Conservation (phyloP, 92 coral and sea anemone genomes). For the Bergia sp. region DNA sequence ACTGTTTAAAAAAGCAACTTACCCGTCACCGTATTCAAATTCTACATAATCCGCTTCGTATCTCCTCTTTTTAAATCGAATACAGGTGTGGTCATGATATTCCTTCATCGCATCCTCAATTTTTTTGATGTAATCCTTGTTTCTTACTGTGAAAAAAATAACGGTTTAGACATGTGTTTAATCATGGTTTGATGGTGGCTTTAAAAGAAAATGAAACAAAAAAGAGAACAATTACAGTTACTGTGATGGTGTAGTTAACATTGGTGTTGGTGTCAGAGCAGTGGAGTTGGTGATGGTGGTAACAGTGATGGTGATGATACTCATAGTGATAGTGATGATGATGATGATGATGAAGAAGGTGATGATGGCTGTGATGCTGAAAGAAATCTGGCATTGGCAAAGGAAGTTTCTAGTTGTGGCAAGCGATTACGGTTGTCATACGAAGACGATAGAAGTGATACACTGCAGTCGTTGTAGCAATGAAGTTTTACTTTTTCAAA, state of each 20-base stretch:
- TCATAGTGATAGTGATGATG: background rate
- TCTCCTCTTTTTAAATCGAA: slow-evolving; percentile 13
- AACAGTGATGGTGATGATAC: background rate
- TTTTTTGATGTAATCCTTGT: slow-evolving; percentile 7
- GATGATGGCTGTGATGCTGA: no score
- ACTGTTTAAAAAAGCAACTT: background rate
- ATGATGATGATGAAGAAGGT: background rate
- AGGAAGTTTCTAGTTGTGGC: no score
- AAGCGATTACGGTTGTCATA: no score
- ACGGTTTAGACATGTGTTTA: background rate
- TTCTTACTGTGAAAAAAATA: background rate
- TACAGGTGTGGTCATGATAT: background rate
- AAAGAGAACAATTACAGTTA: background rate
- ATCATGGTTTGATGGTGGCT: background rate
- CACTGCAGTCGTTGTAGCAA: no score
- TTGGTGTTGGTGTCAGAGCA: background rate
- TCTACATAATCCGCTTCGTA: slow-evolving; percentile 27
- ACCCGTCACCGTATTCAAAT: slow-evolving; percentile 30
- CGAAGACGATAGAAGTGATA: no score
- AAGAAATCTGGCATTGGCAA: no score
- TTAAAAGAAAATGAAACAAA: background rate
- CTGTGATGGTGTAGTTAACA: background rate
- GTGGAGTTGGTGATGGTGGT: background rate
- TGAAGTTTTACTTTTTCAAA: no score
- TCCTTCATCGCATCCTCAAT: slow-evolving; percentile 29